Evolutionary conservation across 2,113 vertebrate genomes (phyloP), one percentile per base, ranked within the genome.

Genomic region (Nematolebias whitei): DNA sequence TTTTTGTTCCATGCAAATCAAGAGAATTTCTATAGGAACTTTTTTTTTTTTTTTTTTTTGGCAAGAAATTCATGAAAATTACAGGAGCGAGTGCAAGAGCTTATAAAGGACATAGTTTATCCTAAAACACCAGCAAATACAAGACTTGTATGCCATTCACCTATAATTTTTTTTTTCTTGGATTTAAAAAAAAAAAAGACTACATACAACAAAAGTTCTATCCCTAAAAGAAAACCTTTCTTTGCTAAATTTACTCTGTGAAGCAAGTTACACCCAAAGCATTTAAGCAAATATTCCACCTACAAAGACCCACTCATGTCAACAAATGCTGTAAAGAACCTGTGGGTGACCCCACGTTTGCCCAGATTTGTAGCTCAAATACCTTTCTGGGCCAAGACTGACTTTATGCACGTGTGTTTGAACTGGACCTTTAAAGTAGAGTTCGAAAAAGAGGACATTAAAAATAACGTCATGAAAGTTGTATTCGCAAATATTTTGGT

Each of bases 201-300:
- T 11, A 9, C 1, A 12, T 23, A 47, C 32, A 66, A 83, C 61
- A 76, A 86, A 80, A 72, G 55, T 67, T 62, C 58, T 26, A 47
- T 67, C 73, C 61, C 32, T n/a, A 24, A n/a, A 56, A 59, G 71
- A 68, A 66, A 61, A 54, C 11, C 56, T 45, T 35, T 29, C 38
- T 66, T 76, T 69, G 69, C 62, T 72, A 87, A 83, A 74, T 82
- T 76, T 85, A 51, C 59, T 74, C 72, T n/a, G 61, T 61, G 51
- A 71, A 18, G 44, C 51, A 12, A 54, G 73, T 68, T 49, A 68
- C 75, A 59, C 64, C 71, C 63, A 60, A 80, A 24, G 65, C 53
- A 63, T 79, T 82, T 77, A 26, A 76, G 78, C 43, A 81, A 86
- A 87, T 80, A 86, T 83, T 78, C 58, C 69, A 80, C 84, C 79